These are phyloP conservation scores for Drosophila emarginata DNA, from an alignment of 2,888 invertebrate species.

Conservation along the genomic window DNA sequence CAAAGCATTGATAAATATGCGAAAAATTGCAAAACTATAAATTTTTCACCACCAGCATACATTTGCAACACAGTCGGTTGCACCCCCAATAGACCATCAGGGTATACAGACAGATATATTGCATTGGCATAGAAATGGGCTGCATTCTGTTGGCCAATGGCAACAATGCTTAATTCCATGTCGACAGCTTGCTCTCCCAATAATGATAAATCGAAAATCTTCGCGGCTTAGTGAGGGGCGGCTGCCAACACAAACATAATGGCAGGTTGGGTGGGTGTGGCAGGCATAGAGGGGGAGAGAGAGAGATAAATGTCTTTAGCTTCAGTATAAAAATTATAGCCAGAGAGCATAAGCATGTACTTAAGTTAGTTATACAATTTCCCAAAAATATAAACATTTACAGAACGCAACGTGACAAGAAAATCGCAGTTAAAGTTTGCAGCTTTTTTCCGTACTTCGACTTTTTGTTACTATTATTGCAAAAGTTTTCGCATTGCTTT, in stretches of 20 bases:
- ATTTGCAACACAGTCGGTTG: conserved; percentile 18
- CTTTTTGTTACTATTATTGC: conserved; percentile 48
- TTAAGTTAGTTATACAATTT: conserved; percentile 20
- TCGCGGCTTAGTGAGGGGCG: conserved; percentile 59
- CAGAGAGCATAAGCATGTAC: conserved; percentile 4
- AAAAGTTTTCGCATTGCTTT: conserved; percentile 75
- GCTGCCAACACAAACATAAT: too few relatives aligned
- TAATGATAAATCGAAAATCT: conserved; percentile 76
- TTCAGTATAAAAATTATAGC: conserved; percentile 1
- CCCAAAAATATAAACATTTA: conserved; percentile 40
- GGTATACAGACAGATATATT: conserved; percentile 1
- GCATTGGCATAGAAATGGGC: conserved; percentile 7
- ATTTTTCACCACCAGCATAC: conserved; percentile 45
- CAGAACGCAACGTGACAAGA: conserved; percentile 60
- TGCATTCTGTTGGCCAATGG: conserved; percentile 17
- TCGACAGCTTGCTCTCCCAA: conserved; percentile 70
- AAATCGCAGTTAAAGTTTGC: conserved; percentile 70
- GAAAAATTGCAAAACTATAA: conserved; percentile 74
- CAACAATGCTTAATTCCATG: conserved; percentile 66
- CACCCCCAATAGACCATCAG: neutral
- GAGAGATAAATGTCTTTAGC: conserved; percentile 16
- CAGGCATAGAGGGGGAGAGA: neutral
- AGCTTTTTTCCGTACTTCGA: neutral
- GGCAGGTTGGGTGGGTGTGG: neutral
- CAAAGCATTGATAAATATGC: conserved; percentile 71